Base-by-base conservation (phyloP, 1,140 invertebrate species). In the Drosophila ogumai region DNA sequence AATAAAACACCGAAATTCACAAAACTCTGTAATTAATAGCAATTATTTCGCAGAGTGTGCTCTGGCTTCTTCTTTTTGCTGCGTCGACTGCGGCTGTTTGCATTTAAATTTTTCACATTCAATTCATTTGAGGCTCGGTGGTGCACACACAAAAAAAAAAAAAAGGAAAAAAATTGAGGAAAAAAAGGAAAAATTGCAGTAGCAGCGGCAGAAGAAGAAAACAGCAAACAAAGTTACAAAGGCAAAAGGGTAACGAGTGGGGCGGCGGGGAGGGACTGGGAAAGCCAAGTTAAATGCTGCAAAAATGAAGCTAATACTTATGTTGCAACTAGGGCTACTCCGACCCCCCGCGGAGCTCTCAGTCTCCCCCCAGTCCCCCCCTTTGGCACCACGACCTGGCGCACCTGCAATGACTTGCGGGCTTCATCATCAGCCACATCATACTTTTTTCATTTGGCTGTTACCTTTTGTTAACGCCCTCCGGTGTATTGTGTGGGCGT, bases 71-170 rank as follows among this genome's bases (percentile, higher is more conserved):
- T 68, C 38, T 68, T 69, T 77, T 81, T 66, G 79, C 63, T 79
- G 82, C 82, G 63, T 74, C 57, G 76, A 69, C 84, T 82, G 84
- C 84, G 84, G 73, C 84, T 88, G 84, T 88, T 88, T 88, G 81
- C 84, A 88, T 88, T 88, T 88, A 88, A 88, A 88, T 88, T 88
- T 88, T 88, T 88, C 84, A 88, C 84, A 84, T 88, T 90, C 85
- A 88, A 88, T 88, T 88, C 84, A 90, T 88, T 88, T 88, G 84
- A 88, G 84, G 84, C 84, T 86, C 79, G 85, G 68, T 73, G 73
- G 55, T 40, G 66, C 79, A 79, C 57, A 57, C 46, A 77, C 6
- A 77, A 55, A 76, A 61, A 55, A 67, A 75, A 41, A 19, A 17
- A 0, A 12, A 34, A 38, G 19, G 4, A 15, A 52, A 54, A 36